phyloP scores from a whole-genome alignment of 1,140 invertebrate species.

The Drosophila pruinosa region DNA sequence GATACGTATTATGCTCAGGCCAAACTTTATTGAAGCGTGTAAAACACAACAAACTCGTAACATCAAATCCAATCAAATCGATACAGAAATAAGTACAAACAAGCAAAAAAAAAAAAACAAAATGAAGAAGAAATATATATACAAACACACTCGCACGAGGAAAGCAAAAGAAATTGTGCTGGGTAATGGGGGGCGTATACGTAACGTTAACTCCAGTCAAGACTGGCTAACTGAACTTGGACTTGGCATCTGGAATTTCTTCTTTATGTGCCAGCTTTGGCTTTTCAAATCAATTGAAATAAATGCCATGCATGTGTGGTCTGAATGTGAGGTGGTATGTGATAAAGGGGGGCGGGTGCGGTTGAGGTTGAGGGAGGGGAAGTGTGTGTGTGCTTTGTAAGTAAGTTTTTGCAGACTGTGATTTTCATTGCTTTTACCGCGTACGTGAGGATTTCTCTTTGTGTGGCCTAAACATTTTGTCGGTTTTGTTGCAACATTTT shows the following conservation, averaged over 20 bases:
- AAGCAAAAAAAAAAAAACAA: not conserved
- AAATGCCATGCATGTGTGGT: slow-evolving; percentile 43
- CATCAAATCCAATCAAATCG: slow-evolving; percentile 77
- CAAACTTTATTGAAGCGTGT: slow-evolving; percentile 67
- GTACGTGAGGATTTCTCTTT: slow-evolving; percentile 34
- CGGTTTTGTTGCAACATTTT: slow-evolving; percentile 23
- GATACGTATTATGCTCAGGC: slow-evolving; percentile 17
- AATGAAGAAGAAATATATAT: not conserved
- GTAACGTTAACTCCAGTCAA: slow-evolving; percentile 28
- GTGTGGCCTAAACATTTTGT: slow-evolving; percentile 25
- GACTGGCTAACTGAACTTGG: slow-evolving; percentile 14
- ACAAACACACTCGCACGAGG: not conserved
- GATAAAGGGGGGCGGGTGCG: too few species aligned
- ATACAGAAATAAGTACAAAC: slow-evolving; percentile 58
- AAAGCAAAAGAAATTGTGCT: not conserved
- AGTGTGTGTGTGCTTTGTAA: slow-evolving; percentile 21
- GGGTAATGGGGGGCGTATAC: slow-evolving; percentile 27
- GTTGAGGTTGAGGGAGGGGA: not conserved
- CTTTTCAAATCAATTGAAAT: slow-evolving; percentile 70
- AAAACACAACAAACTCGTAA: slow-evolving; percentile 63
- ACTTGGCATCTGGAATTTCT: slow-evolving; percentile 33
- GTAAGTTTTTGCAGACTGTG: slow-evolving; percentile 42
- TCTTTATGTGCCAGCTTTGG: slow-evolving; percentile 21
- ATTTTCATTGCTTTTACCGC: slow-evolving; percentile 44
- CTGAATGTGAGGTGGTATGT: not conserved